phyloP scores from a whole-genome alignment of 2,797 vertebrate species.

The Babyrousa celebensis region DNA sequence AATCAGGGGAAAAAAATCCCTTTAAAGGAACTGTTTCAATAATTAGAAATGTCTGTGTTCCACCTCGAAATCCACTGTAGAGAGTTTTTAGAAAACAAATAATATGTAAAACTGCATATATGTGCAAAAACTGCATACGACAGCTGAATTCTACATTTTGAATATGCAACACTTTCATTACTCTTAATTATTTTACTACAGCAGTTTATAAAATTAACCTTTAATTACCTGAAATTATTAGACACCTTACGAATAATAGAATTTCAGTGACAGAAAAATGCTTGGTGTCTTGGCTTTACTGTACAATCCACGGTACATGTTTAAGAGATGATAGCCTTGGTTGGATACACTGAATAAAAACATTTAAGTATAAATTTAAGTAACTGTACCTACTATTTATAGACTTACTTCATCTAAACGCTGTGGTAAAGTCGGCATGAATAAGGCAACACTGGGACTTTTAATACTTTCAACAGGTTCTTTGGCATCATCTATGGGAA shows the following conservation, averaged over 20 bases:
- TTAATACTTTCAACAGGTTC: slow-evolving; percentile 84
- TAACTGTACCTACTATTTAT: not conserved
- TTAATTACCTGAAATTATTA: not conserved
- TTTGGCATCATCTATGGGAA: slow-evolving; percentile 82
- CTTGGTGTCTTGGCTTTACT: not conserved
- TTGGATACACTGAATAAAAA: not conserved
- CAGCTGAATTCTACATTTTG: not conserved
- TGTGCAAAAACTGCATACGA: not conserved
- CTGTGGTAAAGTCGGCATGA: slow-evolving; percentile 75
- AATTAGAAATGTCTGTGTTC: slow-evolving; percentile 31
- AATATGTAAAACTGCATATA: not conserved
- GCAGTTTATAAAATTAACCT: slow-evolving; percentile 22
- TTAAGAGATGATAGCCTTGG: not conserved
- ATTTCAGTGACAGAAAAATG: slow-evolving; percentile 45
- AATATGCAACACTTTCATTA: slow-evolving; percentile 9
- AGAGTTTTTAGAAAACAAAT: slow-evolving; percentile 40
- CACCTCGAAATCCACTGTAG: not conserved
- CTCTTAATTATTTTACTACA: not conserved
- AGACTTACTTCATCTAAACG: slow-evolving; percentile 85
- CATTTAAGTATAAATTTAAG: not conserved
- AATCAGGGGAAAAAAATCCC: not conserved
- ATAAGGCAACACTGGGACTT: slow-evolving; percentile 82
- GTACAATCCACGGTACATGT: not conserved
- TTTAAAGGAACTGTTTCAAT: slow-evolving; percentile 63
- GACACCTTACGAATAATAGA: not conserved